Evolutionary conservation across 2,888 invertebrate genomes (phyloP), one percentile per base, ranked within the genome.

Genomic region (Apomyelois bistriatella): DNA sequence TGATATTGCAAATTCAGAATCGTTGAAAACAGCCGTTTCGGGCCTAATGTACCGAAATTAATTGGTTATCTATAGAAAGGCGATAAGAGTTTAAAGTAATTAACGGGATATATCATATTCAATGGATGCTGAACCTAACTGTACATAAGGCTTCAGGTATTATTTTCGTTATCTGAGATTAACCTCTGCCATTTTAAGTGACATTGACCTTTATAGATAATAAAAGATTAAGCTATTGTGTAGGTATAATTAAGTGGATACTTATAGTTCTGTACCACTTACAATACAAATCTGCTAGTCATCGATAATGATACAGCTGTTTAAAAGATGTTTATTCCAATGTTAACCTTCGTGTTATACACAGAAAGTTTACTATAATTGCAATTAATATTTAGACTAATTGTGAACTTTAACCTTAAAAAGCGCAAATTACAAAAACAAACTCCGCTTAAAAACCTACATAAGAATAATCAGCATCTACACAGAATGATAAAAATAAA

Each of bases 11-110:
- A 55, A 56, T 54, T 56, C 56, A 35, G 54, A 56, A 47, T 53
- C 56, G 54, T 38, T 49, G 38, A 43, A 52, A 52, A 52, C 52
- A 55, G 54, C 53, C 62, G 56, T 66, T 65, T 78, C 57, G 62
- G 54, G 69, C 58, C 66, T 59, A 79, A 79, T 79, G 75, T 79
- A 65, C 59, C 57, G 75, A 58, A 54, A 69, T 60, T 78, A 79
- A 79, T 70, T 55, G 53, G 66, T 58, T 72, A 71, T 74, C 75
- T 74, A 75, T 76, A 67, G 74, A 59, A 58, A 60, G 62, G 52
- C 41, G 76, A 75, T 77, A 76, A 70, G 70, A 70, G 62, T 68
- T 69, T 63, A 43, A 59, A 57, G 67, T 73, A 77, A 76, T 77
- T 77, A 77, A 71, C 67, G 65, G 17, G 55, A 46, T 46, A 62